These are phyloP conservation scores for Uria aalge DNA, from an alignment of 2,113 vertebrate genomes.

Conservation along the genomic window DNA sequence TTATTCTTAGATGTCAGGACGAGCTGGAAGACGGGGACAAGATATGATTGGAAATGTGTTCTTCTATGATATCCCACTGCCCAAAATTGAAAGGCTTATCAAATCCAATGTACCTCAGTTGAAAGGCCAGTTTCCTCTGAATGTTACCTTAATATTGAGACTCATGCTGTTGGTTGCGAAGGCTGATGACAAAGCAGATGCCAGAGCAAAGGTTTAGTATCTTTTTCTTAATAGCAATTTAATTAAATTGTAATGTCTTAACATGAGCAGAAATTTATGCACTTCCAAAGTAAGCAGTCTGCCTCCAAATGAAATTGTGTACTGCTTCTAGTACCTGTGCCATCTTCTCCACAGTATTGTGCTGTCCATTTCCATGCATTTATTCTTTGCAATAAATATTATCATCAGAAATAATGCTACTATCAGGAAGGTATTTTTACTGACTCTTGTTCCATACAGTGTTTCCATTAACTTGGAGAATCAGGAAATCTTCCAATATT, in stretches of 20 bases:
- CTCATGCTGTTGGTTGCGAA: constrained; percentile 70
- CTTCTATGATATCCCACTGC: constrained; percentile 72
- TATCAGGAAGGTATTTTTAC: not conserved
- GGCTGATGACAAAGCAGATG: constrained; percentile 68
- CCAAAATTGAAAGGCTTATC: constrained; percentile 73
- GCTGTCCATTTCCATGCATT: not conserved
- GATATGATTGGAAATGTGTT: constrained; percentile 73
- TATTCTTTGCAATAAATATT: not conserved
- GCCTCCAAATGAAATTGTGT: not conserved
- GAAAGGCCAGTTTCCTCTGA: constrained; percentile 73
- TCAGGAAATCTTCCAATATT: not conserved
- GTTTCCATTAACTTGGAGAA: not conserved
- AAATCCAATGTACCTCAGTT: constrained; percentile 75
- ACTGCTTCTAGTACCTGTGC: not conserved
- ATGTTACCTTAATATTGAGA: constrained; percentile 57
- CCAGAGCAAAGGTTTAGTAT: constrained; percentile 68
- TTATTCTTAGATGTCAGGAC: constrained; percentile 73
- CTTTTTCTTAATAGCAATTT: not conserved
- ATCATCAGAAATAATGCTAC: not conserved
- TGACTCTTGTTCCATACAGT: not conserved
- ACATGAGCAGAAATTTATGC: not conserved
- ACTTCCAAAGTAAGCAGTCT: not conserved
- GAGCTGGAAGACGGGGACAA: constrained; percentile 76
- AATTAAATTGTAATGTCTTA: not conserved
- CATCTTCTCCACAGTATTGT: not conserved